phyloP scores from a whole-genome alignment of 1,140 invertebrate species.

The Apis laboriosa region DNA sequence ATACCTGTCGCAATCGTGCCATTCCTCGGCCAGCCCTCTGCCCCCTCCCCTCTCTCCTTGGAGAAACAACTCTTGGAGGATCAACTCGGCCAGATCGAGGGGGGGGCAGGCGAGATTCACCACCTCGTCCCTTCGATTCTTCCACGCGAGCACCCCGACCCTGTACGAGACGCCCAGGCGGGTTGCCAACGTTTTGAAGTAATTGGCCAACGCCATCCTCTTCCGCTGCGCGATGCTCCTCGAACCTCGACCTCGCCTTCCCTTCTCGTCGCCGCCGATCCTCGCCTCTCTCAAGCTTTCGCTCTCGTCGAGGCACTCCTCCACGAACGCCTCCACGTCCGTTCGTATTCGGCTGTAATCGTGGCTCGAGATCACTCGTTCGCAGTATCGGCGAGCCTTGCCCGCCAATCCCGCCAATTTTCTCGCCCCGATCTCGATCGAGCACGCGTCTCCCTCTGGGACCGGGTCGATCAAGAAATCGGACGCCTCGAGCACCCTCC shows the following conservation, averaged over 20 bases:
- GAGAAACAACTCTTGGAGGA: conserved; percentile 72
- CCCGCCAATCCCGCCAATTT: conserved; percentile 77
- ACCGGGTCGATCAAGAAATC: background rate
- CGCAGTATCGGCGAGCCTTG: conserved; percentile 85
- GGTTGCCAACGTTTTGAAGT: conserved; percentile 88
- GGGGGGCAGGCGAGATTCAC: conserved; percentile 81
- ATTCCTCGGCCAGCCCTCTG: conserved; percentile 81
- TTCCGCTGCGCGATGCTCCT: conserved; percentile 92
- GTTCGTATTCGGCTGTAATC: conserved; percentile 83
- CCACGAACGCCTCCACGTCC: conserved; percentile 85
- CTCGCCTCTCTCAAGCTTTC: conserved; percentile 85
- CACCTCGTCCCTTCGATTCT: conserved; percentile 70
- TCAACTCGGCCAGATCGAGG: conserved; percentile 82
- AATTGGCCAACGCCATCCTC: conserved; percentile 89
- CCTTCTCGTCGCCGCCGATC: conserved; percentile 82
- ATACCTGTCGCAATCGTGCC: conserved; percentile 89
- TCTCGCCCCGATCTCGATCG: background rate
- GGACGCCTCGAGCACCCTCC: background rate
- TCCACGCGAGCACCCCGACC: conserved; percentile 83
- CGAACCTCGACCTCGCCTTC: conserved; percentile 88
- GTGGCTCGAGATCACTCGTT: conserved; percentile 82
- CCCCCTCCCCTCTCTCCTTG: background rate
- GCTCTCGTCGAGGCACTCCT: conserved; percentile 84
- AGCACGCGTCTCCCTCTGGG: too few relatives aligned
- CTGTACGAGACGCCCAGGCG: conserved; percentile 90